Conservation (phyloP, 2,888 invertebrate species). For the Aphidius colemani region DNA sequence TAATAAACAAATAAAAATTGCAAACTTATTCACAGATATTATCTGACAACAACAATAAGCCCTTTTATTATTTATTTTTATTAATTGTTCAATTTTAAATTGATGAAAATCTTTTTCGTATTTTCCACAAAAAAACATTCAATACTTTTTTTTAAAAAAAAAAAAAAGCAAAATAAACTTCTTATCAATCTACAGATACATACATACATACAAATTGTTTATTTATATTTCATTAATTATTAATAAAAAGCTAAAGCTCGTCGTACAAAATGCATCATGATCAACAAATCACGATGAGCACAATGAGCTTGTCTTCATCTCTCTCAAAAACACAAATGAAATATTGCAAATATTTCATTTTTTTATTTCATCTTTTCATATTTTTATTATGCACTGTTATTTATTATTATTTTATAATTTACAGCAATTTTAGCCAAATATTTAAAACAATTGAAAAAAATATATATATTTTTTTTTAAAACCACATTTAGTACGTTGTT, state of each 20-base stretch:
- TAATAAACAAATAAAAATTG: not conserved
- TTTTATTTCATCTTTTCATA: slow-evolving; percentile 16
- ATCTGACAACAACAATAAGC: not conserved
- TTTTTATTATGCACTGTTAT: not conserved
- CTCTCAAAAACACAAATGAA: slow-evolving; percentile 22
- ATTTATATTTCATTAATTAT: not conserved
- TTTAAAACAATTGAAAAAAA: slow-evolving; percentile 19
- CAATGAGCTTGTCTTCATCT: slow-evolving; percentile 26
- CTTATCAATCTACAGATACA: slow-evolving; percentile 31
- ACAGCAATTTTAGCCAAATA: slow-evolving; percentile 14
- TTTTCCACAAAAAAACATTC: not conserved
- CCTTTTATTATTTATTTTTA: no score
- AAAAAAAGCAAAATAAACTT: slow-evolving; percentile 8
- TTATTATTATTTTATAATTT: slow-evolving; percentile 11
- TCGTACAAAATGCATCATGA: slow-evolving; percentile 38
- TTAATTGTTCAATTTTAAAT: not conserved
- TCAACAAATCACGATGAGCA: slow-evolving; percentile 19
- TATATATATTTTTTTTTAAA: slow-evolving; percentile 4
- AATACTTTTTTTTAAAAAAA: not conserved
- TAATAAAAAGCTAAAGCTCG: slow-evolving; percentile 34
- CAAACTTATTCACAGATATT: not conserved
- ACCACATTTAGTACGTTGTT: slow-evolving; percentile 10
- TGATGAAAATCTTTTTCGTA: not conserved
- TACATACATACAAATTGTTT: slow-evolving; percentile 37
- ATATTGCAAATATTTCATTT: slow-evolving; percentile 5